Conservation (phyloP, 2,888 invertebrate genomes). For the Polyploca ridens region DNA sequence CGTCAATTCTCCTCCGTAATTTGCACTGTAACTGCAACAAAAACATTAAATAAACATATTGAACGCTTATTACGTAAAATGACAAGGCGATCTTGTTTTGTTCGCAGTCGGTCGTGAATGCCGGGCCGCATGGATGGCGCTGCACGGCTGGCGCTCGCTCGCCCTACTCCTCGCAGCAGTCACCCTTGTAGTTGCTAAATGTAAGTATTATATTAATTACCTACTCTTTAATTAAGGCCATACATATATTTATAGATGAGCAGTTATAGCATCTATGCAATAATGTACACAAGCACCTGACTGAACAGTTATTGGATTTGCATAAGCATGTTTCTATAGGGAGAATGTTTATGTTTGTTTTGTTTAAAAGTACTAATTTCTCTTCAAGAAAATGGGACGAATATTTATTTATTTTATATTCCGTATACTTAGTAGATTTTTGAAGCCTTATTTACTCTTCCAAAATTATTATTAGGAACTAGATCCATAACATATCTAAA, state of each 20-base stretch:
- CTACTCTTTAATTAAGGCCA: not conserved
- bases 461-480: too few species aligned
- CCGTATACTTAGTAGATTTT: too few species aligned
- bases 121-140: slow-evolving; percentile 82
- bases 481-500: not conserved
- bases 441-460: too few species aligned
- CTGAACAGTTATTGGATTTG: not conserved
- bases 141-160: slow-evolving; percentile 77
- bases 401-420: too few species aligned
- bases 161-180: slow-evolving; percentile 66
- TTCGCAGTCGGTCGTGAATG: slow-evolving; percentile 73
- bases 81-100: slow-evolving; percentile 41
- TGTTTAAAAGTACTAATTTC: too few species aligned
- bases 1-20: not conserved
- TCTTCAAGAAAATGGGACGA: too few species aligned
- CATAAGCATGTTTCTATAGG: too few species aligned
- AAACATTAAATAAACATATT: slow-evolving; percentile 13
- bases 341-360: too few species aligned
- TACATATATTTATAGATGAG: not conserved
- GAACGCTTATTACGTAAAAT: slow-evolving; percentile 23
- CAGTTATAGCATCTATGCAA: too few species aligned
- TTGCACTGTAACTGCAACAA: slow-evolving; percentile 8
- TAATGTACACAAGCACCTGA: not conserved
- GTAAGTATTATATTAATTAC: slow-evolving; percentile 56
- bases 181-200: slow-evolving; percentile 71